Evolutionary conservation across 2,113 vertebrate species (phyloP), one percentile per base, ranked within the genome.

Genomic region (Ophiodon elongatus): DNA sequence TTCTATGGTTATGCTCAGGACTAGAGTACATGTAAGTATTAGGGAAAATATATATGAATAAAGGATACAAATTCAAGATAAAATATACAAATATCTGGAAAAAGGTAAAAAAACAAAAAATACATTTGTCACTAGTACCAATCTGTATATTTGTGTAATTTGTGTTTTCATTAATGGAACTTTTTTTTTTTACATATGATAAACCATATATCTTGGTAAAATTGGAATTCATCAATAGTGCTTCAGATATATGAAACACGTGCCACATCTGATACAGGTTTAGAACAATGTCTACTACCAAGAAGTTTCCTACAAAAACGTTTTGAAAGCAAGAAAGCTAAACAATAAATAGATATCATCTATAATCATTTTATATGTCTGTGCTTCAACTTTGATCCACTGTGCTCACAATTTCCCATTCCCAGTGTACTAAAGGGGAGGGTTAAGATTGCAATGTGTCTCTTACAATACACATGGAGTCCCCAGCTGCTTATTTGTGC

Each of bases 401-500:
- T 1, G 0, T 29, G 71, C 11, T 54, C 37, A 10, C 17, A 27
- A 33, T 71, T 39, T n/a, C 4, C 9, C 29, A 29, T 19, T 83
- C 14, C 4, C 15, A 1, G 6, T 56, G 29, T 4, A 39, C 41
- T 6, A 39, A 21, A 62, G 25, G 23, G 3, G 8, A 2, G 39
- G 17, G 45, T 63, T 43, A 41, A 39, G 15, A 79, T n/a, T 37
- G 50, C 59, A 65, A 15, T 50, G 19, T 23, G n/a, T 78, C n/a
- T 63, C 3, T 41, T 35, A 29, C n/a, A 29, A n/a, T 69, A 39
- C 66, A 79, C 39, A 60, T 37, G 17, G 41, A 81, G 41, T 57
- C 60, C 64, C 47, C 63, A 76, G 67, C 68, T 80, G 56, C 35
- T 68, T 77, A 50, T 83, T 47, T 39, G 29, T 76, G 71, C 37